These are phyloP conservation scores for Petrolisthes cinctipes DNA, from an alignment of 2,888 invertebrate species.

Conservation along the genomic window DNA sequence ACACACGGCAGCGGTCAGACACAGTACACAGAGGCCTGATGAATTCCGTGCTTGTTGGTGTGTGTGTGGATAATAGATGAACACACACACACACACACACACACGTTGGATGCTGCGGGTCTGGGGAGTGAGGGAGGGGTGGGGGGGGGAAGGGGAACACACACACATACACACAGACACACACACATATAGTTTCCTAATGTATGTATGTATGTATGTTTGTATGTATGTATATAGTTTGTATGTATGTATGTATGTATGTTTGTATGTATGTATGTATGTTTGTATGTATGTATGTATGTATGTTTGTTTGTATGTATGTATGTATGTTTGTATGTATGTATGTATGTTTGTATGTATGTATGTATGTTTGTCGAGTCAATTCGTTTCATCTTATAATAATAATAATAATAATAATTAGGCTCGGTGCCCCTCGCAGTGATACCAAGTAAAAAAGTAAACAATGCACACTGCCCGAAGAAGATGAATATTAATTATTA, in stretches of 20 bases:
- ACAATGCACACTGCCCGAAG: too few relatives aligned
- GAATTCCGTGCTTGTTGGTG: neutral
- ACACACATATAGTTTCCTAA: slow-evolving; percentile 21
- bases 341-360: slow-evolving; percentile 17
- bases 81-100: slow-evolving; percentile 4
- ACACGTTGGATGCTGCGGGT: neutral
- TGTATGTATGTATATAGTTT: slow-evolving; percentile 20
- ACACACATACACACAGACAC: slow-evolving; percentile 17
- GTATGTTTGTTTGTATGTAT: neutral
- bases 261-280: neutral
- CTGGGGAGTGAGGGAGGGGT: neutral
- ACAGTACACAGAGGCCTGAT: too few relatives aligned
- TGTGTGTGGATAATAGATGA: neutral
- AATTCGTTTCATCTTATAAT: neutral
- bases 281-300: neutral
- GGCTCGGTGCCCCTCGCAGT: too few relatives aligned
- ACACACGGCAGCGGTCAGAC: neutral
- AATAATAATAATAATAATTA: too few relatives aligned
- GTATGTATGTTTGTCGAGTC: neutral
- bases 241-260: neutral
- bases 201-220: slow-evolving; percentile 22
- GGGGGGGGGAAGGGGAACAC: neutral
- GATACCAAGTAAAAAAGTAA: too few relatives aligned
- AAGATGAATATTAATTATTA: too few relatives aligned
- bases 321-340: neutral